Conservation (phyloP, 2,113 vertebrate species). For the Chelonoidis abingdonii region DNA sequence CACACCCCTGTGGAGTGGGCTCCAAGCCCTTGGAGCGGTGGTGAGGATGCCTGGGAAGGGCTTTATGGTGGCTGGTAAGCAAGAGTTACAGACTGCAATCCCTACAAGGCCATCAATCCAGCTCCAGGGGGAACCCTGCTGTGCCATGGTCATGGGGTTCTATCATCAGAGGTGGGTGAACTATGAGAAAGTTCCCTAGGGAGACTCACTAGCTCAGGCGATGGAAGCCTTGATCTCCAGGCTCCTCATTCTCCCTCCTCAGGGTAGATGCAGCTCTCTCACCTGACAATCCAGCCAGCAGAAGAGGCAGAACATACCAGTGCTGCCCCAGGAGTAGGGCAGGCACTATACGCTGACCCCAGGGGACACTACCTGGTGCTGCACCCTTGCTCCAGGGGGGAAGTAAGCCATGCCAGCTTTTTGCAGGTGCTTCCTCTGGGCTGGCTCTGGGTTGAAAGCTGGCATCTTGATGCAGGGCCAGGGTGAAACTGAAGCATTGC, state of each 20-base stretch:
- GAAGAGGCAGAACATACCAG: background rate
- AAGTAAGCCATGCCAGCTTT: background rate
- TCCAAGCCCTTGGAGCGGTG: background rate
- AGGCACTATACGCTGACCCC: background rate
- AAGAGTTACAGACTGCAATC: background rate
- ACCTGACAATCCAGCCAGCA: background rate
- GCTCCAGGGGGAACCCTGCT: background rate
- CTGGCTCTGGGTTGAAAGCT: background rate
- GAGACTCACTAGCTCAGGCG: accelerated
- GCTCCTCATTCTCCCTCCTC: background rate
- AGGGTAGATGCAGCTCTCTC: background rate
- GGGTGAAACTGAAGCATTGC: background rate
- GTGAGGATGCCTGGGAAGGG: background rate
- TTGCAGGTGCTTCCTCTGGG: background rate
- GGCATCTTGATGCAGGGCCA: background rate
- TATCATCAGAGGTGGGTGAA: background rate
- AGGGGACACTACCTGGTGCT: background rate
- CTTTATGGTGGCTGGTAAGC: background rate
- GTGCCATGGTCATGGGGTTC: background rate
- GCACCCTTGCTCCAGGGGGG: background rate
- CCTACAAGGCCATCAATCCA: background rate
- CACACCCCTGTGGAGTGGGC: background rate
- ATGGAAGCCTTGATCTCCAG: background rate
- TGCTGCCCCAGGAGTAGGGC: background rate
- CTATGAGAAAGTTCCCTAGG: accelerated